phyloP scores from a whole-genome alignment of 2,797 vertebrate species.

The Sebastolobus alascanus region DNA sequence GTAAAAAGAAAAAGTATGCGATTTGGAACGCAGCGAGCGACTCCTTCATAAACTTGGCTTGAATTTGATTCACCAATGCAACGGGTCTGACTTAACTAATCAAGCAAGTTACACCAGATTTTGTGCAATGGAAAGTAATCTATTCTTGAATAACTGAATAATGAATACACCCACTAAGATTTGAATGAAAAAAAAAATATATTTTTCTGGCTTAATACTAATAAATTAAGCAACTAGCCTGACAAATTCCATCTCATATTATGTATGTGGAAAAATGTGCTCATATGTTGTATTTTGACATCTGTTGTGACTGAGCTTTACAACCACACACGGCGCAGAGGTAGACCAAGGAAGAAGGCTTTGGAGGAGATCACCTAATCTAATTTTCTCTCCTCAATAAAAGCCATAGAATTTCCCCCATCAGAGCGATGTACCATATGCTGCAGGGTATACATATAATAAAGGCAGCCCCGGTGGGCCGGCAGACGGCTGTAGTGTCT shows the following conservation, averaged over 20 bases:
- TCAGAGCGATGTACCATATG: slow-evolving; percentile 72
- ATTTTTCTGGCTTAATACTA: neutral
- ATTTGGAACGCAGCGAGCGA: too few species aligned
- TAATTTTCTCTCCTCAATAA: slow-evolving; percentile 74
- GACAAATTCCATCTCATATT: neutral
- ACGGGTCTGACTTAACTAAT: neutral
- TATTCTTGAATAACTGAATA: neutral
- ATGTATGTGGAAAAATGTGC: neutral
- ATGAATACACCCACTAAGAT: neutral
- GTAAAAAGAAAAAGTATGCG: too few species aligned
- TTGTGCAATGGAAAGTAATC: neutral
- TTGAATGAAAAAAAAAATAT: neutral
- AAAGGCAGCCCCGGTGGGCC: slow-evolving; percentile 61
- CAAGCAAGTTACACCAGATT: neutral
- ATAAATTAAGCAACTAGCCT: neutral
- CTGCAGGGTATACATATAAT: slow-evolving; percentile 80
- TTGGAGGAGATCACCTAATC: slow-evolving; percentile 68
- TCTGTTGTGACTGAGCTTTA: slow-evolving; percentile 3
- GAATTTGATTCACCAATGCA: neutral
- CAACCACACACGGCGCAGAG: slow-evolving; percentile 17
- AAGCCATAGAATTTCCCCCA: slow-evolving; percentile 64
- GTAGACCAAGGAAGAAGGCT: slow-evolving; percentile 45
- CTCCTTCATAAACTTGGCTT: neutral
- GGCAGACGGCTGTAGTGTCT: slow-evolving; percentile 74
- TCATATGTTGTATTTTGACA: neutral